These are phyloP conservation scores for Drosophila chauvacae DNA, from an alignment of 1,140 invertebrate species.

Conservation along the genomic window DNA sequence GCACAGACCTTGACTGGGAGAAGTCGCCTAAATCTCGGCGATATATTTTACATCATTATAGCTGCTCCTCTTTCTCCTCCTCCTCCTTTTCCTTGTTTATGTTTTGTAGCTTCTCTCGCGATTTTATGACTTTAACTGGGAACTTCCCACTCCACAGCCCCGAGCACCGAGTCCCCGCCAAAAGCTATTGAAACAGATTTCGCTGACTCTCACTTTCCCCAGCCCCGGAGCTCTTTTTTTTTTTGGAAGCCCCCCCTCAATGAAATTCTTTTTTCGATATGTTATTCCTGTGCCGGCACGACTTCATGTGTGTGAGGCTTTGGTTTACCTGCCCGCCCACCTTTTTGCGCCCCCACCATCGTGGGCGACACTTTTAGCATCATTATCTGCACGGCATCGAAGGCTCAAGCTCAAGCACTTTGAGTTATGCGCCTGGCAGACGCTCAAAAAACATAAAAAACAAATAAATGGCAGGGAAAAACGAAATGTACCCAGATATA, in stretches of 20 bases:
- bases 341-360: conserved; percentile 10
- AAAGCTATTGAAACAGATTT: conserved; percentile 74
- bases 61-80: conserved; percentile 43
- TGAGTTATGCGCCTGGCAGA: conserved; percentile 76
- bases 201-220: conserved; percentile 69
- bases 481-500: conserved; percentile 43
- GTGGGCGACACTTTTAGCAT: conserved; percentile 73
- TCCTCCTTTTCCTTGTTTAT: conserved; percentile 59
- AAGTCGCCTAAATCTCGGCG: conserved; percentile 73
- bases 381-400: conserved; percentile 77
- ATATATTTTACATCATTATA: conserved; percentile 83
- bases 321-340: conserved; percentile 59
- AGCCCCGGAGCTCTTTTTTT: conserved; percentile 13
- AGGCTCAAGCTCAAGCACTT: conserved; percentile 66
- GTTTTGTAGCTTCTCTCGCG: conserved; percentile 73
- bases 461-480: conserved; percentile 77
- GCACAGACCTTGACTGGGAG: conserved; percentile 60
- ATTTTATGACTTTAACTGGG: conserved; percentile 75
- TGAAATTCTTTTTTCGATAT: conserved; percentile 82
- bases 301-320: conserved; percentile 43
- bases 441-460: conserved; percentile 76
- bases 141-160: conserved; percentile 7
- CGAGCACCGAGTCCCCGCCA: conserved; percentile 1
- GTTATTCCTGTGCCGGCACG: conserved; percentile 62
- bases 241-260: conserved; percentile 31